Percentiles rank a stretch among this genome's conserved stretches.
phyloP scores from a whole-genome alignment of 1,140 invertebrate species.

The Dendroctonus ponderosae region DNA sequence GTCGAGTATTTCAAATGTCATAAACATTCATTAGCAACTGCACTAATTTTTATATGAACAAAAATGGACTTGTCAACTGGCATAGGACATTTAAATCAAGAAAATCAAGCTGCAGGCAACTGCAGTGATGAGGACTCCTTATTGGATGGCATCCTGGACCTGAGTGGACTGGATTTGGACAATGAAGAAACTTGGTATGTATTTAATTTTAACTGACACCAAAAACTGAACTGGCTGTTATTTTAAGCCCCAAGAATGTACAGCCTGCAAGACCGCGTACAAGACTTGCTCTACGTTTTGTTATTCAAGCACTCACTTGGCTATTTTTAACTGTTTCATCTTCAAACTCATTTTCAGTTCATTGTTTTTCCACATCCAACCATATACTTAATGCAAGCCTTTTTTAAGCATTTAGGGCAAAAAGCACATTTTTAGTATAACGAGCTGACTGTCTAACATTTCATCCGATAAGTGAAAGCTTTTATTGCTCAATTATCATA shows the following conservation, averaged over 20 bases:
- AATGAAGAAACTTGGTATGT: conserved; percentile 49
- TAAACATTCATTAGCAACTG: conserved; percentile 11
- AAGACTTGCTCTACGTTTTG: too few relatives aligned
- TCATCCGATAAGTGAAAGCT: too few relatives aligned
- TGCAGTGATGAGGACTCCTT: too few relatives aligned
- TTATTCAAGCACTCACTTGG: too few relatives aligned
- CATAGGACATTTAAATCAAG: conserved; percentile 19
- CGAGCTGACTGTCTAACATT: too few relatives aligned
- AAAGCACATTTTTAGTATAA: too few relatives aligned
- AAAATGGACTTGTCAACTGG: conserved; percentile 41
- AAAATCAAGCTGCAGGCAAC: conserved; percentile 6
- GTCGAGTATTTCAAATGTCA: conserved; percentile 21
- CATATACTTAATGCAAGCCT: too few relatives aligned
- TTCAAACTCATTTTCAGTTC: too few relatives aligned
- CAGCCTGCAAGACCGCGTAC: neutral
- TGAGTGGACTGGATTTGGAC: conserved; percentile 41
- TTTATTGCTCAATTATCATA: too few relatives aligned
- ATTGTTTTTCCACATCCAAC: too few relatives aligned
- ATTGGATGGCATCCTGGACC: conserved; percentile 40
- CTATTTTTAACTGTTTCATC: too few relatives aligned
- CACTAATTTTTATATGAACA: conserved; percentile 23
- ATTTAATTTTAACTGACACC: conserved; percentile 26
- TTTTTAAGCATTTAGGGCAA: too few relatives aligned
- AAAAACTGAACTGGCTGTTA: conserved; percentile 7
- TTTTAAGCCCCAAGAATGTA: conserved; percentile 19